Percentiles rank a stretch among this genome's conserved stretches.
Evolutionary conservation across 2,113 vertebrate species (phyloP).

Genomic region (Pteronura brasiliensis): DNA sequence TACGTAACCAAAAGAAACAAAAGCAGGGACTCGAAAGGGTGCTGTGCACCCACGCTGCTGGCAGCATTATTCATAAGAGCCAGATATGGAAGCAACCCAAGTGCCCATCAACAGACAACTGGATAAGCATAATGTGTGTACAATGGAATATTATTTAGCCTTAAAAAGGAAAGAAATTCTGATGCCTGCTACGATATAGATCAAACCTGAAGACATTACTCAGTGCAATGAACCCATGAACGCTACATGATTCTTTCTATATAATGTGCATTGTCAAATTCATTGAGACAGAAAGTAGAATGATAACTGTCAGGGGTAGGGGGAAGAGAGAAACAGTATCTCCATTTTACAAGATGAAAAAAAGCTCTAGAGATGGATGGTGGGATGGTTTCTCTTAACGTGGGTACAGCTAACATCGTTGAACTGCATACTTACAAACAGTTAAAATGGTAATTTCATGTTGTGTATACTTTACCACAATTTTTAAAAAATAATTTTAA

Average conservation of each 20-base stretch:
- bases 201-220: background rate
- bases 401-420: background rate
- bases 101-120: background rate
- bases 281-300: background rate
- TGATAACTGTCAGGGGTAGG: rapidly evolving
- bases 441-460: background rate
- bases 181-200: background rate
- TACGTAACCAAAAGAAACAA: background rate
- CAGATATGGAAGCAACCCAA: background rate
- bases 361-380: background rate
- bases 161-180: background rate
- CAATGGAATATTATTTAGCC: background rate
- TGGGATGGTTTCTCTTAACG: background rate
- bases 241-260: background rate
- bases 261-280: background rate
- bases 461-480: background rate
- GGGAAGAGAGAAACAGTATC: background rate
- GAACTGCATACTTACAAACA: background rate
- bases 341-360: background rate
- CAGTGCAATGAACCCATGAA: background rate
- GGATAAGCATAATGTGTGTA: background rate
- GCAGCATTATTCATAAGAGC: background rate
- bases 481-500: background rate
- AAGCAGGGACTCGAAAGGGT: background rate
- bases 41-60: background rate